Evolutionary conservation across 1,140 invertebrate species (phyloP), one percentile per base, ranked within the genome.

Genomic region (Temnothorax curvispinosus): DNA sequence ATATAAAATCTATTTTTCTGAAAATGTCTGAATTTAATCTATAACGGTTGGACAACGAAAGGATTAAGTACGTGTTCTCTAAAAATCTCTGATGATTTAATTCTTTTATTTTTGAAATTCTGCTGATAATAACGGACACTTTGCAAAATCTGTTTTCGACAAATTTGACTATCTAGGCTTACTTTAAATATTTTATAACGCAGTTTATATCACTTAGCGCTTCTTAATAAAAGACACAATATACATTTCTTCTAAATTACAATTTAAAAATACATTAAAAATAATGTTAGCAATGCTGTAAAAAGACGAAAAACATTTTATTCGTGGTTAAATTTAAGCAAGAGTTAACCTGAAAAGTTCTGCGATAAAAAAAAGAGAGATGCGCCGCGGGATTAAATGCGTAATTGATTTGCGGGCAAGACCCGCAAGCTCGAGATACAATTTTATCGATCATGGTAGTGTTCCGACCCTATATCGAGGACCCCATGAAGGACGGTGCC

Each of bases 371-470:
- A 7, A 38, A 50, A 50, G 38, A 52, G 9, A 47, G 44, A 44
- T 38, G 18, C 27, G 27, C 3, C 11, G 7, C 18, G 32, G 18
- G 27, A 52, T 47, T 74, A 58, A 67, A 65, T 13, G 78, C 21
- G 11, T 58, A 58, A 82, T 60, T 75, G 69, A 75, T 84, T 62
- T 15, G 11, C 56, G 41, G 54, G 41, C 21, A 82, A 56, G n/a
- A 84, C 38, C 41, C 44, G 80, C 69, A 50, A 75, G 44, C 13
- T n/a, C 56, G 32, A 60, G 9, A 74, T 35, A 38, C 21, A 60
- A 60, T 75, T 75, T 75, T 75, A 84, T 84, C 41, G 80, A 84
- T 84, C 44, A 74, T 41, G 13, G 7, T n/a, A 58, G 65, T 41
- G 44, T 56, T 38, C 13, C 58, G 38, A 67, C 69, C 60, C 54